These are phyloP conservation scores for Sebastes taczanowskii DNA, from an alignment of 2,797 vertebrate species.

Conservation along the genomic window DNA sequence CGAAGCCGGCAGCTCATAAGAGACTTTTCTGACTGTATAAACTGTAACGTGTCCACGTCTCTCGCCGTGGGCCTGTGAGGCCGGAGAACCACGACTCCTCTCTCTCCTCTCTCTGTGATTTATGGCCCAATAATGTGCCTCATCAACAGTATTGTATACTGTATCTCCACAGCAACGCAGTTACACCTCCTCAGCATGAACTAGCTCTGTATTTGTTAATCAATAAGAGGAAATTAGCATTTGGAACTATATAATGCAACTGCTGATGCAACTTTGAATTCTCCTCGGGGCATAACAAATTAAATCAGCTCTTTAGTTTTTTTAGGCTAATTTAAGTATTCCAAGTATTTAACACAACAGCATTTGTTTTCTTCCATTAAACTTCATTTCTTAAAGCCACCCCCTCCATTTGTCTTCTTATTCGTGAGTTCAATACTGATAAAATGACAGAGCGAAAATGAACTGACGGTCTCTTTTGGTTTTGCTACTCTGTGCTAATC, in stretches of 20 bases:
- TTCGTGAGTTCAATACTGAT: neutral
- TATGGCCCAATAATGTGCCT: slow-evolving; percentile 78
- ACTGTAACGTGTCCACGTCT: slow-evolving; percentile 12
- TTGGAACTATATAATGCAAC: slow-evolving; percentile 34
- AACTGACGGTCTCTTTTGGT: slow-evolving; percentile 3
- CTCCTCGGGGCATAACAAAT: slow-evolving; percentile 8
- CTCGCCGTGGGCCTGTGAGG: slow-evolving; percentile 42
- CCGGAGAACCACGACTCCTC: slow-evolving; percentile 41
- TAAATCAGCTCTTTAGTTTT: slow-evolving; percentile 3
- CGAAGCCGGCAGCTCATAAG: slow-evolving; percentile 30
- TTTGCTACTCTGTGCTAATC: slow-evolving; percentile 49
- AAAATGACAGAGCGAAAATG: neutral
- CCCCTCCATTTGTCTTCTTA: neutral
- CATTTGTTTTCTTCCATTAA: neutral
- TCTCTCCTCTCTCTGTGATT: slow-evolving; percentile 68
- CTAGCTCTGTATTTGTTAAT: slow-evolving; percentile 60
- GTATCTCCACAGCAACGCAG: slow-evolving; percentile 51
- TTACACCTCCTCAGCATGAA: slow-evolving; percentile 41
- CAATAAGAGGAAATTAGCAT: slow-evolving; percentile 68
- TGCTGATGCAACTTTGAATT: slow-evolving; percentile 36
- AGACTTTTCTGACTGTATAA: slow-evolving; percentile 28
- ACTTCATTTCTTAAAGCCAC: neutral
- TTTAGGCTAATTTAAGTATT: slow-evolving; percentile 8
- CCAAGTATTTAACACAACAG: neutral
- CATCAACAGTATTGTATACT: slow-evolving; percentile 76